Evolutionary conservation across 2,113 vertebrate genomes (phyloP), one percentile per base, ranked within the genome.

Genomic region (Alectura lathami): DNA sequence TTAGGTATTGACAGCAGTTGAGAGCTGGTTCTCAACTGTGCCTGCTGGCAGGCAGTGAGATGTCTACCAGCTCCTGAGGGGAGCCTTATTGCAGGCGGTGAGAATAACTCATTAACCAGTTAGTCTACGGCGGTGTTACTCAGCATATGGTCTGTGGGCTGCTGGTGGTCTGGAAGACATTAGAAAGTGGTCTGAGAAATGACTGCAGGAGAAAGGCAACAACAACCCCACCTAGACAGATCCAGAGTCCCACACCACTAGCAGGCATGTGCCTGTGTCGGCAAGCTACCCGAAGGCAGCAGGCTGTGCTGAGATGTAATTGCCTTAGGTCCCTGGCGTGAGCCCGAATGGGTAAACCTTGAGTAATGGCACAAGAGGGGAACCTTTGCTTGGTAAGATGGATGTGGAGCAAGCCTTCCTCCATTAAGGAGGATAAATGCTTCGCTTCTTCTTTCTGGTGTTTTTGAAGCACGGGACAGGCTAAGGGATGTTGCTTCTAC

Each of bases 151-250:
- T 91, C 56, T 83, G 76, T 1, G 83, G 88, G 80, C 83, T 94
- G 86, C 86, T 86, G 94, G 83, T 87, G 88, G 86, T 93, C 94
- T 96, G 96, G 95, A 96, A 96, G 91, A 50, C 94, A 94, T 96
- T 94, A 96, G 91, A 79, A 72, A 40, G 21, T 56, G 60, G 60
- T 88, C 91, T 88, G 94, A 91, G 92, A 63, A 78, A 83, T 79
- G 80, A n/a, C 76, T 86, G 83, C 38, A 1, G 11, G 20, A 85
- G 64, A 77, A 88, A 81, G 51, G 88, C 73, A 93, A 56, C 75
- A 92, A 84, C 77, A 83, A 88, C 50, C 86, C 91, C 86, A 36
- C 5, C 3, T 21, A 74, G 88, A 8, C 63, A 27, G 64, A 59
- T 51, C 26, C 23, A 17, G 4, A 1, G 81, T 74, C 59, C 38